Evolutionary conservation across 2,797 vertebrate genomes (phyloP), one percentile per base, ranked within the genome.

Genomic region (Salmo trutta): DNA sequence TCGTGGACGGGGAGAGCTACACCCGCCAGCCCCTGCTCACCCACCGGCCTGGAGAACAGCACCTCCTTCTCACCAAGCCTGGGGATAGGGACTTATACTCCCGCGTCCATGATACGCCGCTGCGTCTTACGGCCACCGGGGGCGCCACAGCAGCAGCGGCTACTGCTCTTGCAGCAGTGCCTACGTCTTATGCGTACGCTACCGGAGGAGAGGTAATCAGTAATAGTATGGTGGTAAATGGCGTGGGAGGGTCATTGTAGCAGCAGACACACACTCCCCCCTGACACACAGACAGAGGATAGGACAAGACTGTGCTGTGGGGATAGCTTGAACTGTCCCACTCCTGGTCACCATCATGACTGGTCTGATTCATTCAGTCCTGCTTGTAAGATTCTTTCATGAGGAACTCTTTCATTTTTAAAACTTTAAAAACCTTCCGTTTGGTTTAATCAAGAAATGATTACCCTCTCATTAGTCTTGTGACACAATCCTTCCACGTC

Each of bases 1-100:
- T 99, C 88, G 93, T 94, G 0, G 96, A 97, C 0, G 97, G 97
- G 1, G 98, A 99, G 90, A 96, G 94, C 89, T 97, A 98, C 87
- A 96, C 96, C 3, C 93, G 98, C 12, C 95, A 96, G 92, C 96
- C 95, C 0, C 94, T 98, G 77, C 93, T 98, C 79, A 64, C 21
- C 59, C 59, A 64, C 12, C 95, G 95, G 36, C 96, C 96, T 0
- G 94, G 93, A 2, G 97, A 99, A 86, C 97, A 98, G 93, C 96
- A 96, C 0, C 93, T 97, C 76, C 95, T 99, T 15, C 94, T 97
- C 16, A 95, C 96, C 86, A 96, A 96, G 87, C 94, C 92, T 0
- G 98, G 59, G 59, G 59, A 99, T 87, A 95, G 96, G 85, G 97
- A 99, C 90, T 64, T 24, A 3, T 99, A 97, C 94, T 97, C 97